A percentile compares a stretch with the other conserved stretches of the same genome.
These are phyloP conservation scores for Clanis bilineata DNA, from an alignment of 2,888 invertebrate genomes.

Conservation along the genomic window DNA sequence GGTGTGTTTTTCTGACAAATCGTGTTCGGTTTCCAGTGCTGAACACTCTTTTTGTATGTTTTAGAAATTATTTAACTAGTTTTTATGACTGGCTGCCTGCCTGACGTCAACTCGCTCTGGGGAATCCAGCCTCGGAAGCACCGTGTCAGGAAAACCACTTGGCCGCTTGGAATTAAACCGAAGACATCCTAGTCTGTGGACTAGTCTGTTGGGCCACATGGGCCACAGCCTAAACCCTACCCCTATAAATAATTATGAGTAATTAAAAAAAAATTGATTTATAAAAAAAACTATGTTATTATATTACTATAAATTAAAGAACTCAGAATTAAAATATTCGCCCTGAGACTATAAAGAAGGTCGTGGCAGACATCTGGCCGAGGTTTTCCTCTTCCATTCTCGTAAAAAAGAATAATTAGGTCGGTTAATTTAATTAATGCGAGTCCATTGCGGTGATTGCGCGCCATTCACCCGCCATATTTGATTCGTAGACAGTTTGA, in stretches of 20 bases:
- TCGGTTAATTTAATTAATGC: constrained; percentile 67
- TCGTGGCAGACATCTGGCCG: neutral
- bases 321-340: neutral
- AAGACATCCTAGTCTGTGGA: too few species aligned
- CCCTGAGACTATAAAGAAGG: neutral
- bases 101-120: too few species aligned
- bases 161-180: too few species aligned
- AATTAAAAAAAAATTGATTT: neutral
- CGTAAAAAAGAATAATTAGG: constrained; percentile 61
- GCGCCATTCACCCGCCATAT: constrained; percentile 41
- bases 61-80: too few species aligned
- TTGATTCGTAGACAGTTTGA: constrained; percentile 44
- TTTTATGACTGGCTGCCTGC: too few species aligned
- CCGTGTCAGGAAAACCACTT: too few species aligned
- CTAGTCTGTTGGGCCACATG: too few species aligned
- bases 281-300: neutral
- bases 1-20: too few species aligned
- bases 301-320: neutral
- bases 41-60: too few species aligned
- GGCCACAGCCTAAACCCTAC: too few species aligned
- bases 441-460: constrained; percentile 49
- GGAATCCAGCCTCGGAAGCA: too few species aligned
- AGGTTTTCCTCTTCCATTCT: constrained; percentile 16
- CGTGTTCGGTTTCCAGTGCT: too few species aligned
- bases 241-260: neutral